phyloP scores from a whole-genome alignment of 2,797 vertebrate species.

The Cephalopachus bancanus region DNA sequence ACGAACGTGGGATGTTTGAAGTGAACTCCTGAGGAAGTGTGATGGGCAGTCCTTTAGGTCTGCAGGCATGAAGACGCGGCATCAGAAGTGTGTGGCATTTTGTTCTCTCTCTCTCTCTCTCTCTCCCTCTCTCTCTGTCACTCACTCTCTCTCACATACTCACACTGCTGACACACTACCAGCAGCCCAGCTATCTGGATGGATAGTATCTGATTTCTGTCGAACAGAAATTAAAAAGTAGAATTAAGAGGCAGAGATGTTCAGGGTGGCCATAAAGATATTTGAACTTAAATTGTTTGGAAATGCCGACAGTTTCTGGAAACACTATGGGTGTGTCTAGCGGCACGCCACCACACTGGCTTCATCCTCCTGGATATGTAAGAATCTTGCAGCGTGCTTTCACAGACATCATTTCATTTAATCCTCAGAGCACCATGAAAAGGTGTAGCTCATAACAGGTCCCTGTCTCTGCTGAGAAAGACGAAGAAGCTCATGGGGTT shows the following conservation, averaged over 20 bases:
- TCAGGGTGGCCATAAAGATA: background rate
- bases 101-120: too few species aligned
- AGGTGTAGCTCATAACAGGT: background rate
- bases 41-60: background rate
- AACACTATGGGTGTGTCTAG: background rate
- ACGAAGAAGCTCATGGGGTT: background rate
- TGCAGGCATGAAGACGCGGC: background rate
- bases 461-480: background rate
- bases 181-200: background rate
- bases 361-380: background rate
- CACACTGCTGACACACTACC: background rate
- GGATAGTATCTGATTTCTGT: background rate
- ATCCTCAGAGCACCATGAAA: background rate
- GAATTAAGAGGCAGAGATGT: background rate
- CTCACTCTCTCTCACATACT: background rate
- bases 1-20: background rate
- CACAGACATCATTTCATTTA: background rate
- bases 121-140: too few species aligned
- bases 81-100: background rate
- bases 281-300: slow-evolving; percentile 17
- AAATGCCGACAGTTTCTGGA: background rate
- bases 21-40: background rate
- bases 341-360: background rate
- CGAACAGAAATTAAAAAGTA: background rate
- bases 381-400: background rate